Conservation (phyloP, 2,888 invertebrate genomes). For the Lepidochrysops patricia region DNA sequence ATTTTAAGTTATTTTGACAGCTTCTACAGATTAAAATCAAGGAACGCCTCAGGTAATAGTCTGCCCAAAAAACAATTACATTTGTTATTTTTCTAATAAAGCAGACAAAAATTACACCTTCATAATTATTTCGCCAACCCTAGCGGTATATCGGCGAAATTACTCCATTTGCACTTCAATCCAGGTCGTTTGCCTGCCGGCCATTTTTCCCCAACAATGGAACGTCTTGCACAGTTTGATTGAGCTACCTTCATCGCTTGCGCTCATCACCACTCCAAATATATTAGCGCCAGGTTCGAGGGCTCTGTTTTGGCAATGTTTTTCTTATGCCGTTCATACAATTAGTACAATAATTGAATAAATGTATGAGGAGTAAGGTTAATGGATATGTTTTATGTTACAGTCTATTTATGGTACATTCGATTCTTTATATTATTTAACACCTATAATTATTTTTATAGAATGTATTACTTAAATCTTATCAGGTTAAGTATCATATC, state of each 20-base stretch:
- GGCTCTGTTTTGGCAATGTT: background rate
- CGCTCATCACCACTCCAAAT: conserved; percentile 7
- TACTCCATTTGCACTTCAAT: conserved; percentile 72
- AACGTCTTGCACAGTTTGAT: conserved; percentile 30
- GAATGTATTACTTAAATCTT: no score
- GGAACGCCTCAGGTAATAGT: no score
- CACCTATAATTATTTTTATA: no score
- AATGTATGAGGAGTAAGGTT: no score
- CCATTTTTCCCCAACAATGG: conserved; percentile 54
- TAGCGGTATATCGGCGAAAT: conserved; percentile 33
- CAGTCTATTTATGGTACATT: no score
- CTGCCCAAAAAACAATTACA: no score
- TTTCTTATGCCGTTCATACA: background rate
- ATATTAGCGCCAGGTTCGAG: background rate
- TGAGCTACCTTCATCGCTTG: conserved; percentile 24
- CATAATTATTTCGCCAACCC: background rate
- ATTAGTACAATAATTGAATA: background rate
- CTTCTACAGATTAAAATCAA: no score
- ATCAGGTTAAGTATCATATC: no score
- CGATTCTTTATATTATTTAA: no score
- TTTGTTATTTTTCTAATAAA: no score
- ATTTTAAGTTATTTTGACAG: no score
- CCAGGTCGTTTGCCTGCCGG: conserved; percentile 67
- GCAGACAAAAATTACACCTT: background rate
- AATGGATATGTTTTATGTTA: no score